Percentiles rank a stretch among this genome's conserved stretches.
Conservation (phyloP, 92 coral and sea anemone genomes). For the Actinostola sp. region DNA sequence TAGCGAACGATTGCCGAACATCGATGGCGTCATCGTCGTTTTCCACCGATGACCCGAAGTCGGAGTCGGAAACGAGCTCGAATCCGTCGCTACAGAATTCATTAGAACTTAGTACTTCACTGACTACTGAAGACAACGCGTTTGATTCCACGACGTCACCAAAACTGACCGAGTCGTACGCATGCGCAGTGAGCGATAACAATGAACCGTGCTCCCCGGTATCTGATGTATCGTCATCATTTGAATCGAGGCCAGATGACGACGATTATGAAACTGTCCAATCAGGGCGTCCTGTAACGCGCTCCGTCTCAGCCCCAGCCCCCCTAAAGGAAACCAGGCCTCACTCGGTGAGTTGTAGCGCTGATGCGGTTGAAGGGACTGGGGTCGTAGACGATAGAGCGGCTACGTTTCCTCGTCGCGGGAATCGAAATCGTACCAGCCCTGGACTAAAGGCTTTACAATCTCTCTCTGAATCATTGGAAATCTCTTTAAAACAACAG, state of each 20-base stretch:
- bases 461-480: conserved; percentile 62
- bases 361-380: conserved; percentile 16
- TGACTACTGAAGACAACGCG: background rate
- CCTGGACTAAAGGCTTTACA: conserved; percentile 54
- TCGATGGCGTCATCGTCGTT: conserved; percentile 55
- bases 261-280: background rate
- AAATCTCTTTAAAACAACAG: conserved; percentile 43
- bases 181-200: conserved; percentile 17
- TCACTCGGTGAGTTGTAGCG: conserved; percentile 29
- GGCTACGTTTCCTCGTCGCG: conserved; percentile 42
- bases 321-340: conserved; percentile 38
- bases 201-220: conserved; percentile 20
- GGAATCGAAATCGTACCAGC: conserved; percentile 15
- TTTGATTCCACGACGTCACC: conserved; percentile 8
- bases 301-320: conserved; percentile 42
- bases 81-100: conserved; percentile 20
- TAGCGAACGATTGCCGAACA: conserved; percentile 20
- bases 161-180: background rate
- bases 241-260: conserved; percentile 17
- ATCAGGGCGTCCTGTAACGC: conserved; percentile 22
- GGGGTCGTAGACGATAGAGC: conserved; percentile 39
- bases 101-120: conserved; percentile 15
- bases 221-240: conserved; percentile 32
- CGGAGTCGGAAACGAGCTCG: conserved; percentile 38
- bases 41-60: conserved; percentile 20